Conservation (phyloP, 2,797 vertebrate genomes). For the Rhinella marina region DNA sequence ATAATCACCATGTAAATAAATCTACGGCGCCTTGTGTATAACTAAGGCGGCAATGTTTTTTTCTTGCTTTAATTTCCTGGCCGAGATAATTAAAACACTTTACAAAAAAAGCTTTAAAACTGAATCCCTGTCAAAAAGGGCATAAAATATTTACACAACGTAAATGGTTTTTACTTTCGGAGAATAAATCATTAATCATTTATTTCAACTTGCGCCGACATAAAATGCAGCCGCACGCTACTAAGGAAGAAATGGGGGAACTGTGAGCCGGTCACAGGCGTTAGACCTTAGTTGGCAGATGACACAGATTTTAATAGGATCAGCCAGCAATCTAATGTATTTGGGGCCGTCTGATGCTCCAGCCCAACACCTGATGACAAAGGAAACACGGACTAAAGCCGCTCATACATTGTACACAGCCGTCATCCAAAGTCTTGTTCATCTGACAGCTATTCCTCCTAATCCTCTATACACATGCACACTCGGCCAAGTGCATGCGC, state of each 20-base stretch:
- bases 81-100: conserved; percentile 11
- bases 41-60: background rate
- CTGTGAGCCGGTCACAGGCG: background rate
- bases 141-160: conserved; percentile 23
- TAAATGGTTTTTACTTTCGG: background rate
- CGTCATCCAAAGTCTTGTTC: too few relatives aligned
- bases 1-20: too few relatives aligned
- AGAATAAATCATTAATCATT: conserved; percentile 41
- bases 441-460: too few relatives aligned
- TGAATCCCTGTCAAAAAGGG: background rate
- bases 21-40: background rate
- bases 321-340: background rate
- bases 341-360: background rate
- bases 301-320: background rate
- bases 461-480: too few relatives aligned
- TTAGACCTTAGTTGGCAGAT: background rate
- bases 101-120: conserved; percentile 2
- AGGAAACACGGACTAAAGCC: too few relatives aligned
- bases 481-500: too few relatives aligned
- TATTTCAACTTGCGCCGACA: background rate
- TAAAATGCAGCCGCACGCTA: background rate
- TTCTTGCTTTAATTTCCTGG: background rate
- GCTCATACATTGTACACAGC: too few relatives aligned
- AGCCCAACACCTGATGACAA: too few relatives aligned
- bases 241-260: background rate